phyloP scores from a whole-genome alignment of 2,888 invertebrate species.

The Himalopsyche kuldschensis region DNA sequence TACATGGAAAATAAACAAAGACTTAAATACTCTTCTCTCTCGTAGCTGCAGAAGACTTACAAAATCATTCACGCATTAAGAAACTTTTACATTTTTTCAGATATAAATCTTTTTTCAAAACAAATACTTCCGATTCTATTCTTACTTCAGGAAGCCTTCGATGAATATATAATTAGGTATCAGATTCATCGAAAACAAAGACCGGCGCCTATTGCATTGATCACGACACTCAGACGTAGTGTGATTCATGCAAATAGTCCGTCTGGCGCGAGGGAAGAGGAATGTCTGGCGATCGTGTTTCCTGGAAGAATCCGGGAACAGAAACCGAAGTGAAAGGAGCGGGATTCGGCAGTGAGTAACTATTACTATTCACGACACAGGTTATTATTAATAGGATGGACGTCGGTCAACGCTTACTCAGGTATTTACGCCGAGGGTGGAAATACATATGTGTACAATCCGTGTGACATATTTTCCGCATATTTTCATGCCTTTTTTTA shows the following conservation, averaged over 20 bases:
- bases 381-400: not conserved
- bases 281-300: conserved; percentile 28
- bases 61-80: too few relatives aligned
- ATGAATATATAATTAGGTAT: too few relatives aligned
- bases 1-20: too few relatives aligned
- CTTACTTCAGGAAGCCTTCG: too few relatives aligned
- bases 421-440: not conserved
- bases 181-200: too few relatives aligned
- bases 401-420: not conserved
- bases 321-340: not conserved
- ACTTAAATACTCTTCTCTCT: too few relatives aligned
- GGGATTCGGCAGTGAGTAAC: not conserved
- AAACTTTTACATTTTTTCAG: too few relatives aligned
- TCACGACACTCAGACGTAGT: not conserved
- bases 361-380: not conserved
- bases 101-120: too few relatives aligned
- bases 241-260: not conserved
- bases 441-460: not conserved
- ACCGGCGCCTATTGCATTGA: not conserved
- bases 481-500: too few relatives aligned
- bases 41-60: too few relatives aligned
- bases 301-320: conserved; percentile 26
- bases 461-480: too few relatives aligned
- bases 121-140: too few relatives aligned
- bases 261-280: not conserved